Conservation (phyloP, 2,113 vertebrate species). For the Lutjanus erythropterus region DNA sequence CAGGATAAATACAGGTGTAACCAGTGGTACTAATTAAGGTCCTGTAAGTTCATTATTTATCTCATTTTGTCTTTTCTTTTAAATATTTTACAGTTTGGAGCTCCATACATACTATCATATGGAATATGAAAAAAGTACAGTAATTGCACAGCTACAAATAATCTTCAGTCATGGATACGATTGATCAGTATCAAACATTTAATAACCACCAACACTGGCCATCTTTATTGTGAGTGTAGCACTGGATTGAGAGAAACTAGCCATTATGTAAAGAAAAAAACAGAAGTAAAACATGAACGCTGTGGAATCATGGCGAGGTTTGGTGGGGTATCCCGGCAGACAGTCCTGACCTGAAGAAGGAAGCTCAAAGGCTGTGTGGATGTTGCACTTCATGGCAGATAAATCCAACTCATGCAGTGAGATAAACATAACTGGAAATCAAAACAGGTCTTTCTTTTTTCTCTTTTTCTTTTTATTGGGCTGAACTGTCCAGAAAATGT, state of each 20-base stretch:
- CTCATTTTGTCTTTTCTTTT: background rate
- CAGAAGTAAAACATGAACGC: background rate
- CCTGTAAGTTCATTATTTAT: too few species aligned
- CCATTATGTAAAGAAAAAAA: background rate
- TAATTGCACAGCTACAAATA: background rate
- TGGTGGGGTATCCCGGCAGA: slow-evolving; percentile 6
- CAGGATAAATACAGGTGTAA: too few species aligned
- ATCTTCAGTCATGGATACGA: background rate
- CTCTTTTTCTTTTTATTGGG: slow-evolving; percentile 51
- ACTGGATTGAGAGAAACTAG: background rate
- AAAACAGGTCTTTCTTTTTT: slow-evolving; percentile 1
- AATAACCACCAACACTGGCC: background rate
- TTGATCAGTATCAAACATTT: background rate
- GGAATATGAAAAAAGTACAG: background rate
- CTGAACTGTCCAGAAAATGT: slow-evolving; percentile 46
- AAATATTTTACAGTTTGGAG: background rate
- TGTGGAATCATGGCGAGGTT: background rate
- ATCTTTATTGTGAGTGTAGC: background rate
- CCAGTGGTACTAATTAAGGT: too few species aligned
- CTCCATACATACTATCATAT: background rate
- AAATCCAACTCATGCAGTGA: slow-evolving; percentile 48
- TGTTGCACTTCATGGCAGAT: slow-evolving; percentile 40
- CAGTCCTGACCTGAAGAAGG: slow-evolving; percentile 5
- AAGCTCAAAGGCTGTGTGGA: slow-evolving; percentile 21
- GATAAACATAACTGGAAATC: slow-evolving; percentile 43